Evolutionary conservation across 2,888 invertebrate genomes (phyloP), one percentile per base, ranked within the genome.

Genomic region (Lamellibrachia satsuma): DNA sequence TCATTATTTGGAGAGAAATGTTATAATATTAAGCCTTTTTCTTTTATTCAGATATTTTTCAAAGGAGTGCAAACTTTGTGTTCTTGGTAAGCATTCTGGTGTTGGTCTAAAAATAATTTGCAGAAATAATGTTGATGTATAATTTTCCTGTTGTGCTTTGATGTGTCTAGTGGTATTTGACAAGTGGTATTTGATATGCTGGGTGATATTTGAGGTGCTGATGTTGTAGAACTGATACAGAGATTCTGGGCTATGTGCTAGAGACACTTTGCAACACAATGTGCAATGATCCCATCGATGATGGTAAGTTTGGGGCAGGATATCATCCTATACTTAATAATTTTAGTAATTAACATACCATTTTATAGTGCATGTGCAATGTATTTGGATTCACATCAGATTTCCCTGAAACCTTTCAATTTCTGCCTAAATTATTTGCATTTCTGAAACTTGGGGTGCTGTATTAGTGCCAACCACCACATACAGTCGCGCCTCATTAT

Each of bases 211-310:
- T 55, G 55, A 55, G 8, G 9, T 55, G 55, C 55, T 55, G 7
- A 55, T 55, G 11, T 52, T 92, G 52, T 27, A 94, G 94, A 90
- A 98, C 98, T 92, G 99, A 99, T 96, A 97, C 98, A 94, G 99
- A 99, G 97, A 98, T 99, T 92, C 97, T 98, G 90, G 98, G 98
- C 94, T 98, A 99, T 96, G 98, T 98, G 2, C 97, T 99, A 90
- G 99, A 99, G 95, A 98, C 99, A 0, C 97, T 99, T 22, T 98
- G 98, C 96, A 98, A 99, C 96, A 97, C 75, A 6, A 98, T 98
- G 95, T 96, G 96, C 3, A 96, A 96, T 94, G 97, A 97, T 93
- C 95, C 95, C 6, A 95, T 95, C 90, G 96, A 96, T 91, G 96
- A 94, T 11, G 94, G 93, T 93, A 60, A 52, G 90, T 75, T 15